Base-by-base conservation (phyloP, 1,140 invertebrate species). In the Caenorhabditis brenneri region DNA sequence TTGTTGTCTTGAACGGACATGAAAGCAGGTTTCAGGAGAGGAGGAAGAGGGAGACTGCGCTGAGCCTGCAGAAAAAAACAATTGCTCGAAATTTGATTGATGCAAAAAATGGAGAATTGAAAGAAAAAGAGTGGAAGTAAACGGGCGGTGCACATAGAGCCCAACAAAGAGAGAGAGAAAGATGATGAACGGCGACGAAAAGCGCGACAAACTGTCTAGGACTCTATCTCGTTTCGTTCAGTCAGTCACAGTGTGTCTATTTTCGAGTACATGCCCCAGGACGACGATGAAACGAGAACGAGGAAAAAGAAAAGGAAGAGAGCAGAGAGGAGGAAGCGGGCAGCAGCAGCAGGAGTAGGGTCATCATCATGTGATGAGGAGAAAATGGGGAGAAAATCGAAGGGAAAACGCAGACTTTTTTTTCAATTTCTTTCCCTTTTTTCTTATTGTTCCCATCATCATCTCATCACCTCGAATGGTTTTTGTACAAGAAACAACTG, bases 21-120 rank as follows among this genome's bases (percentile, higher is more conserved):
- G 65, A 74, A 65, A 74, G 65, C 65, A 74, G 65, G 65, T 74
- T 74, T 74, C 65, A 74, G 65, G 65, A 74, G 65, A 74, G 65
- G 65, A 74, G 65, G 65, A 74, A 74, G 65, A 74, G 65, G 65
- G 65, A 74, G 65, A 74, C 65, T 74, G 65, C 65, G 65, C 65
- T 74, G 65, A 74, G 65, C 65, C 65, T 74, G 65, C 65, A 74
- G n/a, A n/a, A n/a, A n/a, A n/a, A 65, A 19, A 19, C 10, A 65
- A 19, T 65, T 33, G n/a, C 16, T 9, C 48, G 36, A 65, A 60
- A 36, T 65, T 33, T 12, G 29, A 36, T 33, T 58, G 1, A 58
- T 58, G 55, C 9, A 58, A 29, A 29, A 58, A 58, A n/a, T n/a
- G n/a, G n/a, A 3, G 19, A 65, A n/a, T n/a, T n/a, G n/a, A n/a